These are phyloP conservation scores for Pantherophis alleghaniensis DNA, from an alignment of 2,797 vertebrate genomes.

Conservation along the genomic window DNA sequence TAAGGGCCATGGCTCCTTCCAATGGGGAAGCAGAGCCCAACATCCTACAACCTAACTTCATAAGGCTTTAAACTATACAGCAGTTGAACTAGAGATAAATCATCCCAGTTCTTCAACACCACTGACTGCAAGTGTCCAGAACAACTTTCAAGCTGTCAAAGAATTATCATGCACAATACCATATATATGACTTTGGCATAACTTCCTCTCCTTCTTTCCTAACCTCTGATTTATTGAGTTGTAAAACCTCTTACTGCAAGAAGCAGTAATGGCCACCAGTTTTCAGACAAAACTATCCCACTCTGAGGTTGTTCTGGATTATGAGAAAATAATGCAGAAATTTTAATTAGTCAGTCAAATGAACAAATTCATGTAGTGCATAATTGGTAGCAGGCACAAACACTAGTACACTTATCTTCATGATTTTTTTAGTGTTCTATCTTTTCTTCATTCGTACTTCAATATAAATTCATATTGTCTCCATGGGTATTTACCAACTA, in stretches of 20 bases:
- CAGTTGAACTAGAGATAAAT: not conserved
- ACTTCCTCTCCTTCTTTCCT: not conserved
- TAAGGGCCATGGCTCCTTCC: not conserved
- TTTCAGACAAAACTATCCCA: not conserved
- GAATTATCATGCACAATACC: not conserved
- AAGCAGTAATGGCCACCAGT: not conserved
- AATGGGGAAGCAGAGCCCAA: not conserved
- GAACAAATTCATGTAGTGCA: not conserved
- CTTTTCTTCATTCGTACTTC: not conserved
- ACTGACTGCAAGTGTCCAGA: not conserved
- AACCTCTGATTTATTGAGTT: not conserved
- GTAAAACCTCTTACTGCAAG: not conserved
- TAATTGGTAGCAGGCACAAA: not conserved
- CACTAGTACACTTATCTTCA: not conserved
- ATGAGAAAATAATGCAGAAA: not conserved
- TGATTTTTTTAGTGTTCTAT: not conserved
- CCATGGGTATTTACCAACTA: not conserved
- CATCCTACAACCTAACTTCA: not conserved
- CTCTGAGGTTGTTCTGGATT: not conserved
- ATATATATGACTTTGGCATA: not conserved
- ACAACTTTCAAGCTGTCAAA: not conserved
- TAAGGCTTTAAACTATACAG: not conserved
- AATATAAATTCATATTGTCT: not conserved
- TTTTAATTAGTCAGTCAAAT: not conserved
- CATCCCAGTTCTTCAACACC: not conserved